Percentiles rank a stretch among this genome's conserved stretches.
phyloP scores from a whole-genome alignment of 2,113 vertebrate species.

The Eurypyga helias region DNA sequence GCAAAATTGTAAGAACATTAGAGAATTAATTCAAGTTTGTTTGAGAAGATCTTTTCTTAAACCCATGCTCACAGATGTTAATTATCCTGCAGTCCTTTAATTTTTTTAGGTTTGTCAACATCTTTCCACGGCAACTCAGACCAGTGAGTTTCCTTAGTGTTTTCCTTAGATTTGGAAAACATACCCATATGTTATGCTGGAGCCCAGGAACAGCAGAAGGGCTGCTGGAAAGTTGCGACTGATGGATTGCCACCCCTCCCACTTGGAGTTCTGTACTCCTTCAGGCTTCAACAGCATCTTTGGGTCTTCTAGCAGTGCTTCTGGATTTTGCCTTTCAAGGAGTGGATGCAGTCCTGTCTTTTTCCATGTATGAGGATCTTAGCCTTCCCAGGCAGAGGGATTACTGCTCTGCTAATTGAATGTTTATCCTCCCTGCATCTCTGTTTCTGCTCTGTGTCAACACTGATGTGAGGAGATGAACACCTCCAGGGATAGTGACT shows the following conservation, averaged over 20 bases:
- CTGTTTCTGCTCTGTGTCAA: background rate
- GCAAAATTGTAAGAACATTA: background rate
- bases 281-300: background rate
- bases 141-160: too few species aligned
- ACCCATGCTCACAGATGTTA: background rate
- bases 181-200: background rate
- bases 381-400: background rate
- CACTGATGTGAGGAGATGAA: background rate
- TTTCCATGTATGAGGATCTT: background rate
- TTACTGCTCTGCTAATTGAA: background rate
- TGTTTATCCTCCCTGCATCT: background rate
- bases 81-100: background rate
- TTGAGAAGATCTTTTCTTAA: background rate
- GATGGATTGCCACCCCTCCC: background rate
- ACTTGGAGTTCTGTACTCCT: background rate
- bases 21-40: background rate
- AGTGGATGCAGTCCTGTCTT: background rate
- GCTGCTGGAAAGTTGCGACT: background rate
- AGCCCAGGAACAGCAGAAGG: background rate
- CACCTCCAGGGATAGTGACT: too few species aligned
- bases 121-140: background rate
- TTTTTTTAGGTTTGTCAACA: background rate
- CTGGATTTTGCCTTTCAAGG: background rate
- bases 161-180: background rate
- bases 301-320: background rate